phyloP scores from a whole-genome alignment of 2,113 vertebrate species.

The Hoplias malabaricus region DNA sequence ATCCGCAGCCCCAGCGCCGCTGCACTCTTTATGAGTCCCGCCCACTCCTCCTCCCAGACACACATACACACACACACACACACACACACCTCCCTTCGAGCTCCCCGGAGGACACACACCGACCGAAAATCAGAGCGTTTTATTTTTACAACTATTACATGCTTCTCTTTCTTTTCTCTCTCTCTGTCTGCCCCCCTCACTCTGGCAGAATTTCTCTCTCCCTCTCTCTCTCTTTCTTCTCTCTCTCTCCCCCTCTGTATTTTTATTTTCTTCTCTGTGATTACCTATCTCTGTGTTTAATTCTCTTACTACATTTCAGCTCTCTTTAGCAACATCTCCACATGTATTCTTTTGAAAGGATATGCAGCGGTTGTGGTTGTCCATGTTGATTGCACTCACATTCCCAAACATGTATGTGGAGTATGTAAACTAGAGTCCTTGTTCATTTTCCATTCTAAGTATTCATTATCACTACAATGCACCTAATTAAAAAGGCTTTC shows the following conservation, averaged over 20 bases:
- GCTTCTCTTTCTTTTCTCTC: not conserved
- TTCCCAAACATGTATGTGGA: conserved; percentile 2
- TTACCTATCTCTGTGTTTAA: too few relatives aligned
- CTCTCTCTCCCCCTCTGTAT: conserved; percentile 2
- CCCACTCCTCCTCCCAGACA: not conserved
- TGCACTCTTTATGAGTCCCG: not conserved
- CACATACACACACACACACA: conserved; percentile 11
- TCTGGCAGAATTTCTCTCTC: not conserved
- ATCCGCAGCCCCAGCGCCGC: not conserved
- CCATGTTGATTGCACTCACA: conserved; percentile 4
- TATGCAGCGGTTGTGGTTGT: not conserved
- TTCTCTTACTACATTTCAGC: too few relatives aligned
- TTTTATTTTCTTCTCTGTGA: too few relatives aligned
- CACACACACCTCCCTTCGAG: conserved; percentile 61
- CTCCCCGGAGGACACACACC: conserved; percentile 21
- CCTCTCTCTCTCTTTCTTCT: not conserved
- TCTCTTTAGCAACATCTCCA: conserved; percentile 10
- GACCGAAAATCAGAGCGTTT: conserved; percentile 28
- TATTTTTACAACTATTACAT: conserved; percentile 30
- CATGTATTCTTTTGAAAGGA: conserved; percentile 26
- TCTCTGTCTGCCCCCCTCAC: not conserved
- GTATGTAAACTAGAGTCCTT: too few relatives aligned
- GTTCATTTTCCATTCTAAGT: too few relatives aligned
- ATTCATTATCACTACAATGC: too few relatives aligned
- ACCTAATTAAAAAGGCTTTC: too few relatives aligned